A percentile compares a stretch with the other conserved stretches of the same genome.
phyloP scores from a whole-genome alignment of 2,888 invertebrate species.

The Oegoconia quadripuncta region DNA sequence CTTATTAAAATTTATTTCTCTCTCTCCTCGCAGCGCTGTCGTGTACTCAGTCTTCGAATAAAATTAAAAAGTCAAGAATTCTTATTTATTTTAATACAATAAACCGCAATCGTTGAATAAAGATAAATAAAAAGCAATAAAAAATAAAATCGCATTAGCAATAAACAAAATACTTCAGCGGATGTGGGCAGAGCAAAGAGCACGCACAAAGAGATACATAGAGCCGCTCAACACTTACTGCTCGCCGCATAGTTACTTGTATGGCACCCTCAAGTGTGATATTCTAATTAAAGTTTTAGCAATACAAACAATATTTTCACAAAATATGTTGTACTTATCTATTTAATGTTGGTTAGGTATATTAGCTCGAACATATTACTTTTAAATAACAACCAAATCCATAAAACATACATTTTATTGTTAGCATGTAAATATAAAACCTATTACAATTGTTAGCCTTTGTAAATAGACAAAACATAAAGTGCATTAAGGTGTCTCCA shows the following conservation, averaged over 20 bases:
- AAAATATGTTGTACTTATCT: no score
- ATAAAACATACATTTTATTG: no score
- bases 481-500: slow-evolving; percentile 36
- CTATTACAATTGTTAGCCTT: no score
- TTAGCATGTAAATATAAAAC: no score
- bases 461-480: no score
- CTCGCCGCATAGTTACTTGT: background rate
- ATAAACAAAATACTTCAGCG: slow-evolving; percentile 80
- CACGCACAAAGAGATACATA: slow-evolving; percentile 53
- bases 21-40: slow-evolving; percentile 74
- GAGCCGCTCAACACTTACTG: slow-evolving; percentile 30
- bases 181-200: slow-evolving; percentile 73
- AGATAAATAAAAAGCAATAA: slow-evolving; percentile 79
- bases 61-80: slow-evolving; percentile 79
- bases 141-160: slow-evolving; percentile 80
- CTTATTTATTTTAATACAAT: slow-evolving; percentile 80
- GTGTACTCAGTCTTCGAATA: slow-evolving; percentile 74
- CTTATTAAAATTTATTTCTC: slow-evolving; percentile 80
- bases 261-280: no score
- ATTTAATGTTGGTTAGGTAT: no score
- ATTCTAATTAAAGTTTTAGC: no score
- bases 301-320: no score
- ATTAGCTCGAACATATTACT: no score
- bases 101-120: slow-evolving; percentile 80
- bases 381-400: no score